A percentile compares a stretch with the other conserved stretches of the same genome.
Conservation (phyloP, 1,140 invertebrate genomes). For the Melanaphis sacchari region DNA sequence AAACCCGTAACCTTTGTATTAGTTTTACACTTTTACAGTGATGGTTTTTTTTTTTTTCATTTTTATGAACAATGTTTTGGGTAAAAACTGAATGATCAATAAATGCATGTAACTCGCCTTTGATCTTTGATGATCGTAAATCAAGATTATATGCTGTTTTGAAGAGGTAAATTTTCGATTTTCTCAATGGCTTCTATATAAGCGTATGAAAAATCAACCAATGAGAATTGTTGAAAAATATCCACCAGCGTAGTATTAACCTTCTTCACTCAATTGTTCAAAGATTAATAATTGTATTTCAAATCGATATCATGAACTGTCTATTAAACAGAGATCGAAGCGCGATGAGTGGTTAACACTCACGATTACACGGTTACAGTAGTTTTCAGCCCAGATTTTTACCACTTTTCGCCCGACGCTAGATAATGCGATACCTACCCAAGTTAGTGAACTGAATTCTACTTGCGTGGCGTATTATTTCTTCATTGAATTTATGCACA, state of each 20-base stretch:
- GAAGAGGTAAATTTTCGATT: no score
- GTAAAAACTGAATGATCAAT: no score
- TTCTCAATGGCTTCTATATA: not conserved
- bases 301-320: not conserved
- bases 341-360: not conserved
- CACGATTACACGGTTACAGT: not conserved
- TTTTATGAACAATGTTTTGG: no score
- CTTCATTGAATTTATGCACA: not conserved
- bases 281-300: not conserved
- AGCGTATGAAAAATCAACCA: not conserved
- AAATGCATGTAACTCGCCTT: no score
- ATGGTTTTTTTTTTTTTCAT: no score
- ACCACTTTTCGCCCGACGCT: not conserved
- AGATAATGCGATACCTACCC: no score
- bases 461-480: not conserved
- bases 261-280: not conserved
- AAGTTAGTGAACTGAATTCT: not conserved
- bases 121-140: no score
- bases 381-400: not conserved
- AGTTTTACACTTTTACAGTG: no score
- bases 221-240: not conserved
- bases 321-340: not conserved
- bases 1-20: not conserved
- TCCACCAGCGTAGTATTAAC: not conserved
- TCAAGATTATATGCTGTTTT: no score